Base-by-base conservation (phyloP, 2,888 invertebrate genomes). In the Eremobia ochroleuca region DNA sequence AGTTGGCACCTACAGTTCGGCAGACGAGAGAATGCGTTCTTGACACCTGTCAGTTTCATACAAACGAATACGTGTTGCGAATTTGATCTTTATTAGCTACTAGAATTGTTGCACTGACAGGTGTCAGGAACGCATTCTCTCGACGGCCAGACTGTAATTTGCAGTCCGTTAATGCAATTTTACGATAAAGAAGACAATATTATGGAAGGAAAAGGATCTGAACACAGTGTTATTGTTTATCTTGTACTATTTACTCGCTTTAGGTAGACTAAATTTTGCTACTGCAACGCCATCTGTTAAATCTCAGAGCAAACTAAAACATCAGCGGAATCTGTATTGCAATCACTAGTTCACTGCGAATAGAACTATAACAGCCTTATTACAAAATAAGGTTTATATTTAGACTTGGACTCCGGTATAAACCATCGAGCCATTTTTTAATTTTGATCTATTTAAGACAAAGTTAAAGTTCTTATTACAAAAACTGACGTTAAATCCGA, bases 161-260 rank as follows among this genome's bases (percentile, higher is more conserved):
- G 31, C 59, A 21, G 21, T 31, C 4, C 9, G 8, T 21, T 21
- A 21, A 59, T 66, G 31, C 25, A 31, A 5, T 6, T 59, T 61
- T 64, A 37, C 8, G 8, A 28, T n/a, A 34, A 52, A 46, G 28
- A 69, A 69, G 8, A 4, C 28, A 13, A 61, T 28, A 28, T 69
- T 61, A n/a, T 4, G 13, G 1, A 61, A 61, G 21, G 8, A 28
- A 37, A 62, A 21, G 13, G 31, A 59, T 31, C 21, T 31, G 1
- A 34, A 61, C 4, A 61, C 21, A 59, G 9, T 31, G 4, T 61
- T 31, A 8, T 3, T 4, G 18, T 31, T 59, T 59, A 9, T 31
- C 43, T 43, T 73, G 73, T 73, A 73, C 73, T 73, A 55, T 46
- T n/a, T 18, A 40, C 9, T 40, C 0, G 71, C 4, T 28, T 18